Evolutionary conservation across 2,113 vertebrate genomes (phyloP).

Genomic region (Upupa epops): DNA sequence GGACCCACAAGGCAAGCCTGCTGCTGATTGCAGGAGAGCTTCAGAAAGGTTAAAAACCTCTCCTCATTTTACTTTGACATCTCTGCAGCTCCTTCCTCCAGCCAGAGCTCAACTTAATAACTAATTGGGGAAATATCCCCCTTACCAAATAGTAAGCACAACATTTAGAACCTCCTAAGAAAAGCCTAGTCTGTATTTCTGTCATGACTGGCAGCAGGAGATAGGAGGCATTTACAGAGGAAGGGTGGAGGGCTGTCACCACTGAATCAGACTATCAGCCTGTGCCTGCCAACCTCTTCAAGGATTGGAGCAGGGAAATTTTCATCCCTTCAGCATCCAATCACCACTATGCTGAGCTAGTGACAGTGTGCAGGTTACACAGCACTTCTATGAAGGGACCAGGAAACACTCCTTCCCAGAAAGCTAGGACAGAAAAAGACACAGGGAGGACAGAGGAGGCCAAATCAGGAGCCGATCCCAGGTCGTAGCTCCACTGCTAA

Average conservation of each 20-base stretch:
- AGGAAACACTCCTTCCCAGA: background rate
- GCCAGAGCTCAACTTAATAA: slow-evolving; percentile 40
- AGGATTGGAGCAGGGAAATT: background rate
- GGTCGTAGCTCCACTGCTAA: background rate
- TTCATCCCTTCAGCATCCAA: background rate
- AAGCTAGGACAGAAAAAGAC: background rate
- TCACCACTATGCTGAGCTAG: background rate
- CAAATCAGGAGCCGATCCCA: background rate
- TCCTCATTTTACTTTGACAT: background rate
- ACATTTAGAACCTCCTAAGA: slow-evolving; percentile 39
- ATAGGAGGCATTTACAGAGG: slow-evolving; percentile 12
- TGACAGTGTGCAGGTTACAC: background rate
- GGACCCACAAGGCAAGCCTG: background rate
- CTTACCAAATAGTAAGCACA: slow-evolving; percentile 27
- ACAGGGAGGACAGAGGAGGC: background rate
- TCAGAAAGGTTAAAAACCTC: slow-evolving; percentile 20
- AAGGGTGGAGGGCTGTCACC: background rate
- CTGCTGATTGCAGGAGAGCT: background rate
- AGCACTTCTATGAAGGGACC: background rate
- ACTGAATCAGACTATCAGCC: slow-evolving; percentile 14
- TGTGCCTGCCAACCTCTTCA: background rate
- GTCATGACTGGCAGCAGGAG: slow-evolving; percentile 26
- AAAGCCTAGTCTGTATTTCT: slow-evolving; percentile 23
- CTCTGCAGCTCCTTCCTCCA: slow-evolving; percentile 38
- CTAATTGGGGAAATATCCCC: slow-evolving; percentile 38